Conservation (phyloP, 2,888 invertebrate genomes). For the Sinohyriopsis cumingii region DNA sequence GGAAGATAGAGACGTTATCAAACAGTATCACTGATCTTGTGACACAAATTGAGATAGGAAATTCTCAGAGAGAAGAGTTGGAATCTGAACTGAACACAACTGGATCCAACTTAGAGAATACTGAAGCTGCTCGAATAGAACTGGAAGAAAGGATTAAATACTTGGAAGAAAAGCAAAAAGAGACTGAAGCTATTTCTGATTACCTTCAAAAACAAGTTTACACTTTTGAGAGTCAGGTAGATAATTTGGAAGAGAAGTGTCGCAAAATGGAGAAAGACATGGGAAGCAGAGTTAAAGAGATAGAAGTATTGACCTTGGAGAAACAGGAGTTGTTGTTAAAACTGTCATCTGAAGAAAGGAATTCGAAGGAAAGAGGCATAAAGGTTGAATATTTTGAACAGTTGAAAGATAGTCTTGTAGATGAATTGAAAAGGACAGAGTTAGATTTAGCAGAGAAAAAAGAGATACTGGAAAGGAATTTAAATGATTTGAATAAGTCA, state of each 20-base stretch:
- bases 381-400: conserved; percentile 1
- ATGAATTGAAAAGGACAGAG: not conserved
- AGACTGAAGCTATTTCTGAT: conserved; percentile 11
- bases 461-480: not conserved
- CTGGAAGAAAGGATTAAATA: conserved; percentile 21
- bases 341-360: conserved; percentile 16
- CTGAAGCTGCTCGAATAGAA: conserved; percentile 31
- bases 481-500: conserved; percentile 7
- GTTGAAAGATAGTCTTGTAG: conserved; percentile 1
- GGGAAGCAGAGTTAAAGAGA: conserved; percentile 21
- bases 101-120: conserved; percentile 29
- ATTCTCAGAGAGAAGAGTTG: conserved; percentile 25
- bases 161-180: conserved; percentile 5
- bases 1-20: conserved; percentile 27
- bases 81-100: conserved; percentile 26
- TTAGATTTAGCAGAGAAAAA: not conserved
- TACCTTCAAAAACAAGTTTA: conserved; percentile 10
- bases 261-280: conserved; percentile 19
- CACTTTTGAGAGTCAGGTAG: conserved; percentile 11
- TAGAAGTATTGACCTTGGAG: conserved; percentile 26
- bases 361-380: conserved; percentile 1
- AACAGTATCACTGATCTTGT: conserved; percentile 36
- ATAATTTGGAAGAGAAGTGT: conserved; percentile 12
- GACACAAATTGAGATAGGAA: conserved; percentile 24
- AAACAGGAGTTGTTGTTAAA: conserved; percentile 24